These are phyloP conservation scores for Leucoraja erinaceus DNA, from an alignment of 2,113 vertebrate species.

Conservation along the genomic window DNA sequence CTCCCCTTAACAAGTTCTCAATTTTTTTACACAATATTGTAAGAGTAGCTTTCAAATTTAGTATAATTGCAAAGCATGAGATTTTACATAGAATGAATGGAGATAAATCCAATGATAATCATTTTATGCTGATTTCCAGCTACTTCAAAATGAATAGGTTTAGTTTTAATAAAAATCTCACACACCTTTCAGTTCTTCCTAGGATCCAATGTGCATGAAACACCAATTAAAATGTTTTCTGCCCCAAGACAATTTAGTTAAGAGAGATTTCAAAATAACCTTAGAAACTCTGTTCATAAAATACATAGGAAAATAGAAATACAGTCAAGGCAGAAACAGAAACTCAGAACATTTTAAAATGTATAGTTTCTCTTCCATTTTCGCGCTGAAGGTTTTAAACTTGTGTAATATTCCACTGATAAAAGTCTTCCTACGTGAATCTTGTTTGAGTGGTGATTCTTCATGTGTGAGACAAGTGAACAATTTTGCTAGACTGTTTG, in stretches of 20 bases:
- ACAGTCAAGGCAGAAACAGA: background rate
- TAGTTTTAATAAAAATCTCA: background rate
- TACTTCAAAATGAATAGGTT: background rate
- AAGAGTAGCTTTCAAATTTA: background rate
- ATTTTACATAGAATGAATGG: background rate
- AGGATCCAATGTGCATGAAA: background rate
- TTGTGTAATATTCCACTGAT: background rate
- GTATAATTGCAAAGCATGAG: background rate
- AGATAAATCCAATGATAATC: background rate
- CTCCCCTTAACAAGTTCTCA: background rate
- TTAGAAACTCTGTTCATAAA: background rate
- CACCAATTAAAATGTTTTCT: background rate
- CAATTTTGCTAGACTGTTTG: background rate
- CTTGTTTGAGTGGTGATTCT: background rate
- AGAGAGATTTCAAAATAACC: background rate
- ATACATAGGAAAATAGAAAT: background rate
- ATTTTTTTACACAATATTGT: background rate
- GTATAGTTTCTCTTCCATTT: background rate
- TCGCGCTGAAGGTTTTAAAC: background rate
- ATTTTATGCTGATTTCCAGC: background rate
- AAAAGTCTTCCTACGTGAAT: background rate
- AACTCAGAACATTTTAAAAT: background rate
- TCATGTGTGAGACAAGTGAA: background rate
- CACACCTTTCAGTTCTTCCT: background rate
- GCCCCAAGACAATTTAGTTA: background rate